These are phyloP conservation scores for Takifugu ocellatus DNA, from an alignment of 2,797 vertebrate species.

Conservation along the genomic window DNA sequence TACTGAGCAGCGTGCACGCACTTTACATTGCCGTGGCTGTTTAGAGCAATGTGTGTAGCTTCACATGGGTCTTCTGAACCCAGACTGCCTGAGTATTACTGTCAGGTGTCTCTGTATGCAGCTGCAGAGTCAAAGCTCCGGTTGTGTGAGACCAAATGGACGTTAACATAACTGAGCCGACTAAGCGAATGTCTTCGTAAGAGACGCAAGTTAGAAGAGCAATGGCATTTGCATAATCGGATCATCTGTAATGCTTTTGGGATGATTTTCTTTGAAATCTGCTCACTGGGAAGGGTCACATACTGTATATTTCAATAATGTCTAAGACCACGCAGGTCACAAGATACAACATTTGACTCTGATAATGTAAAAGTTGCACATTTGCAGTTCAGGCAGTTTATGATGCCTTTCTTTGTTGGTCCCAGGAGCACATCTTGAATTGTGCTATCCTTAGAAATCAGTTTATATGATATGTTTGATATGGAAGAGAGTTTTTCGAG, in stretches of 20 bases:
- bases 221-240: slow-evolving; percentile 17
- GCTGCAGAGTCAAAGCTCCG: background rate
- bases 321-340: background rate
- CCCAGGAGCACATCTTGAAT: too few relatives aligned
- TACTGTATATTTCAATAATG: background rate
- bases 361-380: background rate
- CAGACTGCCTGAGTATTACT: slow-evolving; percentile 32
- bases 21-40: background rate
- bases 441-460: too few relatives aligned
- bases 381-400: too few relatives aligned
- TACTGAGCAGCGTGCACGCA: background rate
- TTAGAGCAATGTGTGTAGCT: slow-evolving; percentile 17
- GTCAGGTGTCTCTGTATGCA: slow-evolving; percentile 47
- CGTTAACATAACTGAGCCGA: slow-evolving; percentile 28
- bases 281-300: slow-evolving; percentile 6
- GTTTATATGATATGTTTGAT: background rate
- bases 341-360: slow-evolving; percentile 1
- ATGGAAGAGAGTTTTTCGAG: slow-evolving; percentile 5
- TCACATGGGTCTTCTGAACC: too few relatives aligned
- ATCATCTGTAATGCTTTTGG: slow-evolving; percentile 36
- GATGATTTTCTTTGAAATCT: slow-evolving; percentile 13
- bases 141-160: slow-evolving; percentile 22
- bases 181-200: slow-evolving; percentile 27
- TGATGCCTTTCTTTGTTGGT: too few relatives aligned
- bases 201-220: slow-evolving; percentile 1